Base-by-base conservation (phyloP, 2,113 vertebrate species). In the Elanoides forficatus region DNA sequence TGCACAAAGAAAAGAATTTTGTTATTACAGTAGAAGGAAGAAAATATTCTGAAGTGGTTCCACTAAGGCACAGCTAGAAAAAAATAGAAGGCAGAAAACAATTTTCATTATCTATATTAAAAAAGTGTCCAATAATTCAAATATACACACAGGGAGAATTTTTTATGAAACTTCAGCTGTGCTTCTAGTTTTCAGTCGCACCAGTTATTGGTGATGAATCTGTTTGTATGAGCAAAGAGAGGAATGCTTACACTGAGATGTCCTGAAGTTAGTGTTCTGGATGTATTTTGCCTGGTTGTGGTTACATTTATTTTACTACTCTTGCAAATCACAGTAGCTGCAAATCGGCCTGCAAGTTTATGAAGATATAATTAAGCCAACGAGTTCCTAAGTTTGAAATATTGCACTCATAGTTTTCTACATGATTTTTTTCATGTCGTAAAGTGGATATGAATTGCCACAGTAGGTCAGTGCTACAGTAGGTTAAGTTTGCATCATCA, bases 1-100 rank as follows among this genome's bases (percentile, higher is more conserved):
- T 74, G 45, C 48, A 45, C 21, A 38, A 83, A 94, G 55, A 95
- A 85, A 82, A 80, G 13, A 68, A 47, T 67, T n/a, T 96, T 84
- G 11, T 52, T 95, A 38, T 30, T 96, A 13, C 6, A 32, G 30
- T 55, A 92, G 90, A 85, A 91, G 65, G 55, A 74, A 89, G 86
- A 21, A 14, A 67, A 27, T 76, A 66, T 71, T 55, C 82, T 42
- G 48, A 81, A 60, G 60, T 38, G 47, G 94, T 83, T 83, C 17
- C 13, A 21, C 34, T 73, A 78, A 60, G 47, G 14, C n/a, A 42
- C 30, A 76, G 10, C 17, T 53, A 38, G 29, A 76, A 95, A 70
- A 53, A 48, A 72, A n/a, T 3, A 87, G 15, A 66, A 86, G 14
- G 10, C 43, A 71, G 65, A 59, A 80, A 80, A 50, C 1, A 47